These are phyloP conservation scores for Seriola quinqueradiata DNA, from an alignment of 2,113 vertebrate species.

Conservation along the genomic window DNA sequence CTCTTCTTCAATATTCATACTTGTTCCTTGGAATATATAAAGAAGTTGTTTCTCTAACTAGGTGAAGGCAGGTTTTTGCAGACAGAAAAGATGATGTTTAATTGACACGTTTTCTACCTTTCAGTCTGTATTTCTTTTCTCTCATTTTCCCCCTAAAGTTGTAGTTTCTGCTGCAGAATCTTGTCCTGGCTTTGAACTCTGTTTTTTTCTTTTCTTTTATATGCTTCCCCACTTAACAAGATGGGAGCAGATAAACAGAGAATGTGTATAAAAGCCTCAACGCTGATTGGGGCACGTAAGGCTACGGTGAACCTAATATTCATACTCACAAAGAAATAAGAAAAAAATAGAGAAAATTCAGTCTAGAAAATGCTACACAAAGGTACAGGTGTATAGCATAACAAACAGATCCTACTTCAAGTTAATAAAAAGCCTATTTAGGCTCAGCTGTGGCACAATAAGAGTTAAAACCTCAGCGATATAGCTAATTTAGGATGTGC, in stretches of 20 bases:
- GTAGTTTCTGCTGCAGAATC: slow-evolving; percentile 17
- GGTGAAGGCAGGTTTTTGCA: slow-evolving; percentile 6
- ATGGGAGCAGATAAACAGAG: not conserved
- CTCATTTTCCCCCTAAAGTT: not conserved
- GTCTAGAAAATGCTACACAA: not conserved
- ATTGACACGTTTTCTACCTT: not conserved
- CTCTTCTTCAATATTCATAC: not conserved
- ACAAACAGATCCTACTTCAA: not conserved
- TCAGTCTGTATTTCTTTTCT: not conserved
- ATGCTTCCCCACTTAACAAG: not conserved
- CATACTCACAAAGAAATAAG: not conserved
- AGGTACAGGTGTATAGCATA: not conserved
- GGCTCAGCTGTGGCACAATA: slow-evolving; percentile 18
- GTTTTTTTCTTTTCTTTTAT: slow-evolving; percentile 18
- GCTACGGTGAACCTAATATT: not conserved
- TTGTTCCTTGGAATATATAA: not conserved
- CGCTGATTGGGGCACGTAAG: not conserved
- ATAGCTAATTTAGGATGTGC: slow-evolving; percentile 50
- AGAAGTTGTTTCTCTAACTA: slow-evolving; percentile 9
- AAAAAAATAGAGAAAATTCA: not conserved
- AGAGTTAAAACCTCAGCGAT: slow-evolving; percentile 49
- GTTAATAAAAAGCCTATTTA: too few relatives aligned
- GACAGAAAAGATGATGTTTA: slow-evolving; percentile 16
- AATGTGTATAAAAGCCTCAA: not conserved
- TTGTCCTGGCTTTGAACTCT: slow-evolving; percentile 17